Conservation (phyloP, 2,113 vertebrate genomes). For the Pelvicachromis taeniatus region DNA sequence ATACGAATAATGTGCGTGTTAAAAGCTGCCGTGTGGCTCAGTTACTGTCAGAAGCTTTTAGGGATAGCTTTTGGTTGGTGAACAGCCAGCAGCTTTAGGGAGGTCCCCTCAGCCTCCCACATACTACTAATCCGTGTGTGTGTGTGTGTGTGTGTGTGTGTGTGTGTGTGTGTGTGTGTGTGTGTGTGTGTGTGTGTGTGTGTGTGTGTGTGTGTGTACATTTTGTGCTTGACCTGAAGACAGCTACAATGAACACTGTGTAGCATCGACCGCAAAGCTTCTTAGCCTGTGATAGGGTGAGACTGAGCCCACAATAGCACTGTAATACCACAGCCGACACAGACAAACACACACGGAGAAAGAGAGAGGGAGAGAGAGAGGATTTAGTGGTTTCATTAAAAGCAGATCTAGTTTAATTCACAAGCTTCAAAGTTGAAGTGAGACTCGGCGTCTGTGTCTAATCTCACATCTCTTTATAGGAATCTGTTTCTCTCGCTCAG, state of each 20-base stretch:
- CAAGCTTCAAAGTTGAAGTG: slow-evolving; percentile 35
- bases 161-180: slow-evolving; percentile 12
- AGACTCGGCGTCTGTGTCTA: slow-evolving; percentile 31
- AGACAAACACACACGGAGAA: slow-evolving; percentile 25
- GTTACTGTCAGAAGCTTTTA: slow-evolving; percentile 23
- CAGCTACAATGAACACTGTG: slow-evolving; percentile 48
- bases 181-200: neutral
- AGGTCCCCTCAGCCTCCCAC: slow-evolving; percentile 62
- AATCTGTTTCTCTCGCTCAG: neutral
- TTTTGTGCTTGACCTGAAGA: slow-evolving; percentile 54
- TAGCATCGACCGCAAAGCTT: slow-evolving; percentile 58
- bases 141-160: neutral
- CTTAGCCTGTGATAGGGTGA: slow-evolving; percentile 60
- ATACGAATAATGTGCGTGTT: neutral
- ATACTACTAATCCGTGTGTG: slow-evolving; percentile 47
- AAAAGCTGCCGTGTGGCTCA: slow-evolving; percentile 9
- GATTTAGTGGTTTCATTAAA: slow-evolving; percentile 69
- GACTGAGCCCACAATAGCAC: slow-evolving; percentile 68
- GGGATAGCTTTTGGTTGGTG: slow-evolving; percentile 46
- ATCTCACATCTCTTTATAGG: slow-evolving; percentile 48
- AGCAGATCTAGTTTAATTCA: slow-evolving; percentile 61
- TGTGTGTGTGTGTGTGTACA: slow-evolving; percentile 8
- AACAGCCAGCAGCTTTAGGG: slow-evolving; percentile 47
- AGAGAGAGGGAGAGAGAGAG: neutral
- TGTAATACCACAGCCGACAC: slow-evolving; percentile 66